Evolutionary conservation across 2,888 invertebrate species (phyloP).

Genomic region (Trichopria drosophilae): DNA sequence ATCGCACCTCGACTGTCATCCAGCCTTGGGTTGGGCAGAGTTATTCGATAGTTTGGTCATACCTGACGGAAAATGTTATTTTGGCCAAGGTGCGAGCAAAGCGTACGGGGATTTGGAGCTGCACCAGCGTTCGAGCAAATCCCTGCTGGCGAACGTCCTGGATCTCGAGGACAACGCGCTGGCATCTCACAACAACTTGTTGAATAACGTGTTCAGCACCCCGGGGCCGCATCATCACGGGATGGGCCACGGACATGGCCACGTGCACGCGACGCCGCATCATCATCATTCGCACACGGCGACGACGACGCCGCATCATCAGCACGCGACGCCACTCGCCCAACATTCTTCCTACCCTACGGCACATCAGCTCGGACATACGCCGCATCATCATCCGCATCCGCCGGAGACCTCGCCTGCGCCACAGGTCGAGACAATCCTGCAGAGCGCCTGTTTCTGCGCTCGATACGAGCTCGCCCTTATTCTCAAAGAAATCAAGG

Average conservation of each 20-base stretch:
- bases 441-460: conserved; percentile 85
- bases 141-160: conserved; percentile 92
- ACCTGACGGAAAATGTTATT: background rate
- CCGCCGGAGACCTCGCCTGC: conserved; percentile 66
- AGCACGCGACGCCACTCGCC: conserved; percentile 53
- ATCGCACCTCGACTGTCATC: too few relatives aligned
- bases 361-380: conserved; percentile 52
- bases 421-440: conserved; percentile 73
- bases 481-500: conserved; percentile 86
- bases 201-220: conserved; percentile 57
- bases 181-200: conserved; percentile 55
- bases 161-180: conserved; percentile 90
- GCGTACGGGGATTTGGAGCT: conserved; percentile 79
- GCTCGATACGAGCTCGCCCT: conserved; percentile 92
- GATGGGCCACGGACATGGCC: conserved; percentile 55
- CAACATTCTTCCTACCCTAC: conserved; percentile 47
- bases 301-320: conserved; percentile 54
- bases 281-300: conserved; percentile 49
- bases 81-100: conserved; percentile 68
- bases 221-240: conserved; percentile 56
- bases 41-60: too few relatives aligned
- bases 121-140: conserved; percentile 90
- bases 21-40: too few relatives aligned
- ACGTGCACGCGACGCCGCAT: conserved; percentile 56
- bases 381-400: conserved; percentile 58